These are phyloP conservation scores for Perca fluviatilis DNA, from an alignment of 2,113 vertebrate species.

Conservation along the genomic window DNA sequence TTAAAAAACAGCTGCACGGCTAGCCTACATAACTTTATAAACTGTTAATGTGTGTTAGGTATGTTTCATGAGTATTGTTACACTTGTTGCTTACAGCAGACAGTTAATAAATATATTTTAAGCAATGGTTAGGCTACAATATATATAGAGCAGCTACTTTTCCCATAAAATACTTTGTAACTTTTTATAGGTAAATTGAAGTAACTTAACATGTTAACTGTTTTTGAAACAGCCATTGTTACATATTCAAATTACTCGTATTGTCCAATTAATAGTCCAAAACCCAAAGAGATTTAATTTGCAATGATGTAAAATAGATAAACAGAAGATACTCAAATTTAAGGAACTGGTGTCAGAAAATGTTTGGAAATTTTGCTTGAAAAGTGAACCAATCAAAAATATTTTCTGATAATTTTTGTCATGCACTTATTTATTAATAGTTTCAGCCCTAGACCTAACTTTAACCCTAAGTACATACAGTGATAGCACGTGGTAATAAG, in stretches of 20 bases:
- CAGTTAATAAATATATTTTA: not conserved
- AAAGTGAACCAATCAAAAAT: not conserved
- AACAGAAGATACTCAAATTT: not conserved
- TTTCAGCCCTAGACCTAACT: not conserved
- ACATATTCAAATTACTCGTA: no score
- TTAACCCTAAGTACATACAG: not conserved
- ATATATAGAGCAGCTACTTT: not conserved
- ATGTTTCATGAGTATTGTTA: not conserved
- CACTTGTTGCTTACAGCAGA: not conserved
- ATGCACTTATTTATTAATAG: not conserved
- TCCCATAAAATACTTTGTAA: not conserved
- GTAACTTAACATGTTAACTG: not conserved
- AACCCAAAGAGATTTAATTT: not conserved
- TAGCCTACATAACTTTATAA: not conserved
- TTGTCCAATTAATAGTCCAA: no score
- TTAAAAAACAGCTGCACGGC: not conserved
- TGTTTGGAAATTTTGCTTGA: no score
- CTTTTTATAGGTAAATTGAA: not conserved
- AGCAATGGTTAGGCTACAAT: not conserved
- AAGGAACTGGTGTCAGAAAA: no score
- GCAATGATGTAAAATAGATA: not conserved
- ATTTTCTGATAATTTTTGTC: not conserved
- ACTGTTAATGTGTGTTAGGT: not conserved
- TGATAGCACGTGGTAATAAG: not conserved
- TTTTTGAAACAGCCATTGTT: not conserved